Evolutionary conservation across 2,113 vertebrate species (phyloP), one percentile per base, ranked within the genome.

Genomic region (Burhinus oedicnemus): DNA sequence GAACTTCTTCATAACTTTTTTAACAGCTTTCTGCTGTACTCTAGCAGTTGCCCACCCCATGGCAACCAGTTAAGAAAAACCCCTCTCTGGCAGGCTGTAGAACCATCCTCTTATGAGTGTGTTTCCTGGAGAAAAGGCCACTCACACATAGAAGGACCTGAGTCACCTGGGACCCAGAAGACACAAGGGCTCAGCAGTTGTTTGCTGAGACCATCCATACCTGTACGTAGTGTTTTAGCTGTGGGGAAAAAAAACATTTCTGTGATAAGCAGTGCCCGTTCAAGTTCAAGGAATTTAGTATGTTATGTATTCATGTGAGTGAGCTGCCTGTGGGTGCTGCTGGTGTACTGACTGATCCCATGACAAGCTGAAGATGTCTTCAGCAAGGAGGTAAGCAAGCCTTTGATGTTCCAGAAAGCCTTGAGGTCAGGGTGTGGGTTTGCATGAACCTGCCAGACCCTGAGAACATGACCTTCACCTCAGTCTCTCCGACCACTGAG

Each of bases 21-120:
- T 57, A 64, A 25, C 17, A 68, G 21, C 83, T 94, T 85, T 74
- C 66, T 77, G 47, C 57, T 29, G 16, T 26, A 18, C 0, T 3
- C 16, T 45, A 54, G 23, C 45, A 66, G 21, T 42, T 4, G 0
- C 69, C 58, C 19, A 44, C 36, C 9, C 72, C 0, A 0, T 25
- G 49, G 40, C 49, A 77, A 62, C 49, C 68, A 70, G 64, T 23
- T 40, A 36, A 2, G 15, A 65, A 86, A 86, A 83, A 72, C 40
- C 44, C 47, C 3, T 44, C 49, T 70, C 12, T 84, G 77, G 20
- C 62, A 92, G 89, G 15, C 77, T 74, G 12, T 15, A 21, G n/a
- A 68, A 4, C 25, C 68, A 27, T 13, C 10, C 8, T 4, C 14
- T 34, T 66, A 60, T 13, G 40, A 66, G 40, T 1, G 1, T 17